Conservation (phyloP, 2,113 vertebrate species). For the Prionailurus bengalensis region DNA sequence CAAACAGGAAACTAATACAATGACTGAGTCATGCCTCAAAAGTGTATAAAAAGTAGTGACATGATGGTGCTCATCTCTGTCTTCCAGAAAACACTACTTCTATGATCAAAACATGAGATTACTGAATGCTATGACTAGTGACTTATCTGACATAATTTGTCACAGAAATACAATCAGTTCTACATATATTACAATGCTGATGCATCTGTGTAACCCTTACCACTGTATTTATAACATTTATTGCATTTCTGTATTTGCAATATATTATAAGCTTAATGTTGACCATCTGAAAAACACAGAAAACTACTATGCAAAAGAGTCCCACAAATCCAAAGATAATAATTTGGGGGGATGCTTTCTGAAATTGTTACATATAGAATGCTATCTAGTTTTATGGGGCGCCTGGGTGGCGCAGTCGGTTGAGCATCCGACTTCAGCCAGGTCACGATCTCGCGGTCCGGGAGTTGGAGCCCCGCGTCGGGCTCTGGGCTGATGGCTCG, state of each 20-base stretch:
- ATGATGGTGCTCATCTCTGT: not conserved
- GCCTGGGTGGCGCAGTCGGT: too few relatives aligned
- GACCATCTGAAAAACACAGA: conserved; percentile 26
- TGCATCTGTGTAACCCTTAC: not conserved
- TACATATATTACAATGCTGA: not conserved
- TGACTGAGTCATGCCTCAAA: not conserved
- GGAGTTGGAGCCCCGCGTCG: too few relatives aligned
- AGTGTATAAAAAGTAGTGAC: not conserved
- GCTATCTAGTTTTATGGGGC: not conserved
- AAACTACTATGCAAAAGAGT: conserved; percentile 6
- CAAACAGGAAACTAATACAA: not conserved
- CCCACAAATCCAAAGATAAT: not conserved
- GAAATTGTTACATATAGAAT: not conserved
- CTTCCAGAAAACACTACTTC: not conserved
- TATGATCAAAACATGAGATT: not conserved
- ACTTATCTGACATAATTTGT: not conserved
- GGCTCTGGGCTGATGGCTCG: too few relatives aligned
- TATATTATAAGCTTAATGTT: not conserved
- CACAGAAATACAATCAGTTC: not conserved
- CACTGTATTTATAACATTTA: not conserved
- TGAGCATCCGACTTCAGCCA: too few relatives aligned
- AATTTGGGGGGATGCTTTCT: not conserved
- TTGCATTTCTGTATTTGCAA: not conserved
- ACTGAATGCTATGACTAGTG: not conserved
- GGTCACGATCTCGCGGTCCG: too few relatives aligned